Conservation (phyloP, 2,797 vertebrate species). For the Percopsis omiscomaycus region DNA sequence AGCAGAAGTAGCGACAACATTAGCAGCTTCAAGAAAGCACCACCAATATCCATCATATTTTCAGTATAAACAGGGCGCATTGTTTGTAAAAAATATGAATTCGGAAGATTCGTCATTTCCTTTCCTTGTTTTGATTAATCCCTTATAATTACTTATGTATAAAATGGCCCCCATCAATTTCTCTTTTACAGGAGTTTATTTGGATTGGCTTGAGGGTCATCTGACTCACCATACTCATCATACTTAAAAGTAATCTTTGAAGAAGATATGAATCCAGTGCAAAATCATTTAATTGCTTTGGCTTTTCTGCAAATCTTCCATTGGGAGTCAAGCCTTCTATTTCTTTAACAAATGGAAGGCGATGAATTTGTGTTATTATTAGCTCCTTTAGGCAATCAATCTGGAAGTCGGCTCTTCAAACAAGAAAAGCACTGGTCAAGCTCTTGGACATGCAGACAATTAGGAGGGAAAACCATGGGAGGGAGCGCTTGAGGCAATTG, state of each 20-base stretch:
- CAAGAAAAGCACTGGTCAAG: slow-evolving; percentile 60
- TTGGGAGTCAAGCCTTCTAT: slow-evolving; percentile 45
- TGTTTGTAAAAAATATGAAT: neutral
- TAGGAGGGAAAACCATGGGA: slow-evolving; percentile 56
- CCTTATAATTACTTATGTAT: slow-evolving; percentile 8
- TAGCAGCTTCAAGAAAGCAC: slow-evolving; percentile 2
- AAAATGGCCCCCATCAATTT: slow-evolving; percentile 26
- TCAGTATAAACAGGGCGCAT: neutral
- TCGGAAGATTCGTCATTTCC: slow-evolving; percentile 17
- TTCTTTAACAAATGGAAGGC: slow-evolving; percentile 38
- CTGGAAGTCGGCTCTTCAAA: slow-evolving; percentile 45
- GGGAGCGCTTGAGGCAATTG: slow-evolving; percentile 56
- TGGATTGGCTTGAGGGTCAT: slow-evolving; percentile 24
- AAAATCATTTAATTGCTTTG: slow-evolving; percentile 68
- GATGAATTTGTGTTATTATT: slow-evolving; percentile 64
- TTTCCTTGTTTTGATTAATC: neutral
- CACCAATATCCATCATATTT: slow-evolving; percentile 1
- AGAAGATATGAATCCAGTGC: slow-evolving; percentile 61
- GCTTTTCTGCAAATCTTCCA: slow-evolving; percentile 55
- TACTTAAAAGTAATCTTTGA: slow-evolving; percentile 19
- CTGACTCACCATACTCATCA: slow-evolving; percentile 39
- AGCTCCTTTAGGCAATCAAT: slow-evolving; percentile 60
- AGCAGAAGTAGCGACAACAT: slow-evolving; percentile 17
- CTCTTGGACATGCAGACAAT: slow-evolving; percentile 60
- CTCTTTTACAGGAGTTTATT: slow-evolving; percentile 24